Conservation (phyloP, 1,140 invertebrate species). For the Drosophila setifemur region DNA sequence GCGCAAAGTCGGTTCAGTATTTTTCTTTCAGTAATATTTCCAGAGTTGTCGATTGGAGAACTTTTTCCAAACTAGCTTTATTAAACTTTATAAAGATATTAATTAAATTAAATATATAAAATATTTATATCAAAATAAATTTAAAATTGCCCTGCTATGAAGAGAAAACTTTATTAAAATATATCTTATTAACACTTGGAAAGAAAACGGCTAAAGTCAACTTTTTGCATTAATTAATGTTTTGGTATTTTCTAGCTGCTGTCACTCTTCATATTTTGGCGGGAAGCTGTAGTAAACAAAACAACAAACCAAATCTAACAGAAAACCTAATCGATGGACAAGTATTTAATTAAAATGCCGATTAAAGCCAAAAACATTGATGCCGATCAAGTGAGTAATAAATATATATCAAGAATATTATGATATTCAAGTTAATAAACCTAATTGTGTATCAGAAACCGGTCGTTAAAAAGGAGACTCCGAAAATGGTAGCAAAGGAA, state of each 20-base stretch:
- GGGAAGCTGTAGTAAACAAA: constrained; percentile 33
- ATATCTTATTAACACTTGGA: no score
- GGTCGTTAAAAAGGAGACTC: constrained; percentile 9
- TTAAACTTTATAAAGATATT: no score
- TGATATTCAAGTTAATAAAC: background rate
- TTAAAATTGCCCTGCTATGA: background rate
- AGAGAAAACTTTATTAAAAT: background rate
- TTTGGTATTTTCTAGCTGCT: background rate
- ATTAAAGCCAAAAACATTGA: constrained; percentile 21
- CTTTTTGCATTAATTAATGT: no score
- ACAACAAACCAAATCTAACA: background rate
- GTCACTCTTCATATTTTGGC: constrained; percentile 39
- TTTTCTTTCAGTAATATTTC: no score
- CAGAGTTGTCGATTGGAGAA: no score
- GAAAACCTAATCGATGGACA: constrained; percentile 37
- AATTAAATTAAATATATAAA: background rate
- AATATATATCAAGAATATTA: background rate
- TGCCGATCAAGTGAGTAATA: constrained; percentile 15
- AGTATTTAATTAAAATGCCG: constrained; percentile 57
- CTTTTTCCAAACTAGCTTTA: no score
- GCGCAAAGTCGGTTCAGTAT: background rate
- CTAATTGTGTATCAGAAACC: background rate
- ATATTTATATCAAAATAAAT: background rate
- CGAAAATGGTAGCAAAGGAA: constrained; percentile 2
- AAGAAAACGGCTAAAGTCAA: no score